These are phyloP conservation scores for Ditylenchus dipsaci DNA, from an alignment of 1,140 invertebrate species.

Conservation along the genomic window DNA sequence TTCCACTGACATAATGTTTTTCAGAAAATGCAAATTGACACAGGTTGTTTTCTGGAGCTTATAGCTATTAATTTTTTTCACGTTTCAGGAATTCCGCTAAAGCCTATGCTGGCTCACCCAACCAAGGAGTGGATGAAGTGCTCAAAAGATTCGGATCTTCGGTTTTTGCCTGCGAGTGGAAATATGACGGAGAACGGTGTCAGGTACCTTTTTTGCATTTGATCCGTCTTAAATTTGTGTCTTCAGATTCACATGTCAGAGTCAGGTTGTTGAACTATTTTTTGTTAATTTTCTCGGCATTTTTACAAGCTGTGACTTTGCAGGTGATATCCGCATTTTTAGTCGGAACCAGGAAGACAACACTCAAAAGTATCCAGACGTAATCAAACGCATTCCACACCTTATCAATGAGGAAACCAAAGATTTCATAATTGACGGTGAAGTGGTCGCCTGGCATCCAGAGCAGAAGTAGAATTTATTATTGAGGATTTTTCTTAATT, in stretches of 20 bases:
- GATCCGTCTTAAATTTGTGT: background rate
- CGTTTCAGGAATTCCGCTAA: conserved; percentile 71
- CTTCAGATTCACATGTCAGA: conserved; percentile 70
- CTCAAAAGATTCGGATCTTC: conserved; percentile 81
- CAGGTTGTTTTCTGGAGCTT: conserved; percentile 50
- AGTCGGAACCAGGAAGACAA: conserved; percentile 97
- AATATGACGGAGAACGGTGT: conserved; percentile 97
- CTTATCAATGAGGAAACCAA: conserved; percentile 62
- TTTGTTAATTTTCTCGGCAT: background rate
- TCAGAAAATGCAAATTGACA: conserved; percentile 68
- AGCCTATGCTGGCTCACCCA: conserved; percentile 97
- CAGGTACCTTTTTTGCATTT: conserved; percentile 67
- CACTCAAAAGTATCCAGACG: conserved; percentile 94
- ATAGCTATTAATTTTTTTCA: background rate
- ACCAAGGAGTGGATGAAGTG: conserved; percentile 81
- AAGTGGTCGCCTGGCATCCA: conserved; percentile 86
- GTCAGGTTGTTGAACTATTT: conserved; percentile 4
- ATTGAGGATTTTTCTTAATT: background rate
- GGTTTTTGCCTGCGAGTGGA: conserved; percentile 96
- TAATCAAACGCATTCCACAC: conserved; percentile 66
- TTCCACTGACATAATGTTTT: no score
- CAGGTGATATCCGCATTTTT: conserved; percentile 75
- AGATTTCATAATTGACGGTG: conserved; percentile 88
- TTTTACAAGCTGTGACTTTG: no score
- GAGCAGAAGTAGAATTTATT: conserved; percentile 68